Percentiles rank a stretch among this genome's conserved stretches.
These are phyloP conservation scores for Diceros bicornis DNA, from an alignment of 2,797 vertebrate species.

Conservation along the genomic window DNA sequence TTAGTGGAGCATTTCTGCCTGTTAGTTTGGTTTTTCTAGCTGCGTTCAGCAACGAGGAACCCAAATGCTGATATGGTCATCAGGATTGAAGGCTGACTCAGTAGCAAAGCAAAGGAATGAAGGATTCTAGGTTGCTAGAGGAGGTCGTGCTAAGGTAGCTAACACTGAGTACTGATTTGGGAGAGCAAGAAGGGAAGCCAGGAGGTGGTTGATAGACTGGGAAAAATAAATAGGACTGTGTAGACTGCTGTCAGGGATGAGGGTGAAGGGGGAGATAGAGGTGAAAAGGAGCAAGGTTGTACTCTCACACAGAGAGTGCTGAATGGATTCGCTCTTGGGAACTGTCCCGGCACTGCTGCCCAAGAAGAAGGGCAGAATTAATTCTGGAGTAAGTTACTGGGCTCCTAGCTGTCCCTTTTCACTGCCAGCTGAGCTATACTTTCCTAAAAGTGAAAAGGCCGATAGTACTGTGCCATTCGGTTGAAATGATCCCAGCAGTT, in stretches of 20 bases:
- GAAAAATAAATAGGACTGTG: neutral
- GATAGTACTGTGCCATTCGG: neutral
- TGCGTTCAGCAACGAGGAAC: neutral
- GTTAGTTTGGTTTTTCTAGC: neutral
- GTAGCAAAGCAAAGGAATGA: neutral
- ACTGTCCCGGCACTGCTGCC: neutral
- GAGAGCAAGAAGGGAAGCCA: neutral
- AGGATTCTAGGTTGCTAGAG: neutral
- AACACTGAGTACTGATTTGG: neutral
- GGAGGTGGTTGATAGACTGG: neutral
- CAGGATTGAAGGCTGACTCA: neutral
- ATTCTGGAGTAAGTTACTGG: neutral
- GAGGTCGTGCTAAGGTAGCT: neutral
- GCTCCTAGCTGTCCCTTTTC: neutral
- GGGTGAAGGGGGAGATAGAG: neutral
- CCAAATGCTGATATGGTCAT: neutral
- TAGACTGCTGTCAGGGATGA: neutral
- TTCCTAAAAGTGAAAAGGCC: slow-evolving; percentile 35
- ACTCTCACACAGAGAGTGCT: neutral
- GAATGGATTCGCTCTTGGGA: neutral
- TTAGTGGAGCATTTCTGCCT: neutral
- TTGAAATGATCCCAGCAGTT: neutral
- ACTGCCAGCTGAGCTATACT: neutral
- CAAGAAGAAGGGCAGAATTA: neutral
- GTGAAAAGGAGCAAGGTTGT: neutral